Evolutionary conservation across 2,888 invertebrate species (phyloP).

Genomic region (Ectobius pallidus): DNA sequence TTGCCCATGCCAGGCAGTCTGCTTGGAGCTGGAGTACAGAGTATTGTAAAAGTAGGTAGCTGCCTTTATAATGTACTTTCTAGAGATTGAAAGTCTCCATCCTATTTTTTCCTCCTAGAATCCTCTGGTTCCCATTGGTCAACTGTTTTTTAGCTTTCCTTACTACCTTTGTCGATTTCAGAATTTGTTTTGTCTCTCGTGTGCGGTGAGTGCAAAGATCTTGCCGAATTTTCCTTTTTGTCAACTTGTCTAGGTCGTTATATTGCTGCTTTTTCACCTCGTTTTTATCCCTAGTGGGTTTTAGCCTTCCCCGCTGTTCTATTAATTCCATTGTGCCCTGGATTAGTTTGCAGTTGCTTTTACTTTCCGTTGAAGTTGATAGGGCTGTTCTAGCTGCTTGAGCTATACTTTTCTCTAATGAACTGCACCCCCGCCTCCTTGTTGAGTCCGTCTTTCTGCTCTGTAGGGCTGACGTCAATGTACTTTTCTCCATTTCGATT

Average conservation of each 20-base stretch:
- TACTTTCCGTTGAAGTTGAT: background rate
- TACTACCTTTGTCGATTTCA: background rate
- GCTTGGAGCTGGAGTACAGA: background rate
- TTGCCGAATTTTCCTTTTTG: background rate
- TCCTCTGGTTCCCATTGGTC: background rate
- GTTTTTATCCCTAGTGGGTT: background rate
- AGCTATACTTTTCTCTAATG: too few species aligned
- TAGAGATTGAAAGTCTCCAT: background rate
- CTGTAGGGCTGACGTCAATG: background rate
- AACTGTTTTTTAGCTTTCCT: background rate
- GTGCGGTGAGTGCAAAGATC: background rate
- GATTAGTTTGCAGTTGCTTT: background rate
- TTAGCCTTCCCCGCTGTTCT: background rate
- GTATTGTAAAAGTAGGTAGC: background rate
- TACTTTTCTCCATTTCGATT: background rate
- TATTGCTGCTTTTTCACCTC: too few species aligned
- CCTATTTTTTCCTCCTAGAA: background rate
- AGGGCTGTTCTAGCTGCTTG: background rate
- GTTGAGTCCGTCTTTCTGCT: background rate
- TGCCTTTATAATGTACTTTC: background rate
- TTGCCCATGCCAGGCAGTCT: background rate
- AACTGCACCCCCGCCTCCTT: background rate
- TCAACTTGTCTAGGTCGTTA: too few species aligned
- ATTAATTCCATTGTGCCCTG: too few species aligned
- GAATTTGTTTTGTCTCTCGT: too few species aligned